Percentiles rank a stretch among this genome's conserved stretches.
Conservation (phyloP, 2,113 vertebrate genomes). For the Synchiropus splendidus region DNA sequence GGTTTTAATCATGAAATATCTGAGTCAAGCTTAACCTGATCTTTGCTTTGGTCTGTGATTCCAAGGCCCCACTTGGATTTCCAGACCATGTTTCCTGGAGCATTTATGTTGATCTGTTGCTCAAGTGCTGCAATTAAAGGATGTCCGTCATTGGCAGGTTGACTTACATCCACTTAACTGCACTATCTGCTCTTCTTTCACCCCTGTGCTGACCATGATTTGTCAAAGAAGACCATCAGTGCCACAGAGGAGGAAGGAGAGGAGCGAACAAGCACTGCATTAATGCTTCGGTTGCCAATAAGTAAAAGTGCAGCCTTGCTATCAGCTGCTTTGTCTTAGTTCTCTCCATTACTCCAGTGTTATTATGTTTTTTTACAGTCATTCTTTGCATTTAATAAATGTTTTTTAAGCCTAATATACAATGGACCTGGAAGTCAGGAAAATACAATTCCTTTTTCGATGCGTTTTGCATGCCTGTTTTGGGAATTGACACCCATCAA, state of each 20-base stretch:
- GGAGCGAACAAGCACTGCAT: conserved; percentile 40
- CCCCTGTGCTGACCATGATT: conserved; percentile 52
- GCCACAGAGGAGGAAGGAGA: conserved; percentile 28
- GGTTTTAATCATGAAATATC: too few relatives aligned
- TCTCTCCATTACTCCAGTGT: conserved; percentile 2
- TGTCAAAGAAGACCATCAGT: conserved; percentile 52
- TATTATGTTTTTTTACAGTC: too few relatives aligned
- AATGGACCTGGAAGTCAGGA: too few relatives aligned
- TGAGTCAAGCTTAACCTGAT: conserved; percentile 2
- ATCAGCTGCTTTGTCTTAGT: conserved; percentile 1
- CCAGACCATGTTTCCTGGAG: conserved; percentile 38
- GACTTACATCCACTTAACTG: conserved; percentile 65
- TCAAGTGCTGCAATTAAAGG: conserved; percentile 59
- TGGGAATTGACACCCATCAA: too few relatives aligned
- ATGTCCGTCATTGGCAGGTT: conserved; percentile 60
- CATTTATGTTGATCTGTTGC: conserved; percentile 67
- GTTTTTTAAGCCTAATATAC: too few relatives aligned
- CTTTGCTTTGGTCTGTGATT: conserved; percentile 45
- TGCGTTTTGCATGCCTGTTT: too few relatives aligned
- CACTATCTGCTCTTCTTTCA: conserved; percentile 52
- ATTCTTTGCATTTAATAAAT: too few relatives aligned
- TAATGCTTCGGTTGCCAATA: conserved; percentile 56
- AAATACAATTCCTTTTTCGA: too few relatives aligned
- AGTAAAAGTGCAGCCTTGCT: conserved; percentile 27
- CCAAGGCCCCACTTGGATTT: conserved; percentile 30